These are phyloP conservation scores for Latheticus oryzae DNA, from an alignment of 2,888 invertebrate species.

Conservation along the genomic window DNA sequence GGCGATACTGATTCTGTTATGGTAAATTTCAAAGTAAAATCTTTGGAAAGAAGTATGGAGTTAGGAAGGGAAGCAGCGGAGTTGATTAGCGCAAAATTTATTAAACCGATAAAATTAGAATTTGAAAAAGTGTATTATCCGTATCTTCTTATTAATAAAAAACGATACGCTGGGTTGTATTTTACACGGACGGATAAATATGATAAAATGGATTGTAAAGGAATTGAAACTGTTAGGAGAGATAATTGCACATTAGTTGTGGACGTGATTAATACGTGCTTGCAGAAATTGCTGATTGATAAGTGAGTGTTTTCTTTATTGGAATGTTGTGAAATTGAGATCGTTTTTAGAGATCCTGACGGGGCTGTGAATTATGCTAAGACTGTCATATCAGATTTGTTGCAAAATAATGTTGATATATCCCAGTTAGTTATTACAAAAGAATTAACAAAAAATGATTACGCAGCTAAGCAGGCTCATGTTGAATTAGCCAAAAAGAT, in stretches of 20 bases:
- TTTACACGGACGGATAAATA: constrained; percentile 74
- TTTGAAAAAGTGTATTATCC: constrained; percentile 99
- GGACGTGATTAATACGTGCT: constrained; percentile 95
- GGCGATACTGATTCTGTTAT: constrained; percentile 99
- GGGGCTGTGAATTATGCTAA: constrained; percentile 89
- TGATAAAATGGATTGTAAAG: constrained; percentile 79
- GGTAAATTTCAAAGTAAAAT: constrained; percentile 97
- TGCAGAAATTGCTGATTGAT: constrained; percentile 95
- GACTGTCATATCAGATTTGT: constrained; percentile 91
- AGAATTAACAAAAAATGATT: constrained; percentile 95
- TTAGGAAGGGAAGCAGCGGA: constrained; percentile 95
- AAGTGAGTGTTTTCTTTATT: constrained; percentile 71
- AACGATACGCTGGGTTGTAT: constrained; percentile 96
- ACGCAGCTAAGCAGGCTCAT: constrained; percentile 97
- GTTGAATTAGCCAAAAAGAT: constrained; percentile 97
- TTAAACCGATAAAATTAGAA: constrained; percentile 96
- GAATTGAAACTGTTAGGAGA: constrained; percentile 96
- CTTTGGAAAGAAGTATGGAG: constrained; percentile 93
- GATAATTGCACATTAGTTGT: constrained; percentile 98
- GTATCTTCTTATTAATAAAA: constrained; percentile 98
- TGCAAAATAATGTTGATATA: constrained; percentile 98
- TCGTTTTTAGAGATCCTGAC: constrained; percentile 92
- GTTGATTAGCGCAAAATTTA: constrained; percentile 90
- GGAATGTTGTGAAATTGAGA: no score
- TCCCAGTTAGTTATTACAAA: constrained; percentile 97